Conservation (phyloP, 2,888 invertebrate species). For the Tachina fera region DNA sequence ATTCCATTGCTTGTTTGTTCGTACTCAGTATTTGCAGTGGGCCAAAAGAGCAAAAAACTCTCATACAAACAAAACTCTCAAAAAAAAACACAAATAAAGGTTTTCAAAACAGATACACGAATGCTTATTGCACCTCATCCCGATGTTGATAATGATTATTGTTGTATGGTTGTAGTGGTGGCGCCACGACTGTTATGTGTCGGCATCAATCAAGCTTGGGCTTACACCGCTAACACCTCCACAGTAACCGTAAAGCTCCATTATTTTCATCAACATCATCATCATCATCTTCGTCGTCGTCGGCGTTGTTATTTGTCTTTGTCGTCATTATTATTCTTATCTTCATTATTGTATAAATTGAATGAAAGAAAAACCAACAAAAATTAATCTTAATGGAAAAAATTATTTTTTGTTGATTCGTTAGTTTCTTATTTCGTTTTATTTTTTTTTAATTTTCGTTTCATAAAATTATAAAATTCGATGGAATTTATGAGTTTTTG, state of each 20-base stretch:
- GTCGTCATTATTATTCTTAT: slow-evolving; percentile 35
- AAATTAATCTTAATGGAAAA: slow-evolving; percentile 12
- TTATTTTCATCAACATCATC: slow-evolving; percentile 49
- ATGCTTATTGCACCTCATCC: slow-evolving; percentile 24
- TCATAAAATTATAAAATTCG: not conserved
- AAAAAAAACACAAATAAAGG: slow-evolving; percentile 11
- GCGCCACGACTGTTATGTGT: slow-evolving; percentile 68
- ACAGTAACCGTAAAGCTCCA: slow-evolving; percentile 66
- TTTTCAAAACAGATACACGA: not conserved
- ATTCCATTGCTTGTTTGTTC: slow-evolving; percentile 17
- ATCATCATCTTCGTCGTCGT: slow-evolving; percentile 18
- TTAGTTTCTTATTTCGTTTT: not conserved
- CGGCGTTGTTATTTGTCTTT: slow-evolving; percentile 15
- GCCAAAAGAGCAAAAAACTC: slow-evolving; percentile 52
- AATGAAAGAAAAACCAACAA: slow-evolving; percentile 22
- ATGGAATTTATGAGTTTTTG: not conserved
- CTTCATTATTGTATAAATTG: slow-evolving; percentile 33
- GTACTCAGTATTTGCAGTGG: slow-evolving; percentile 22
- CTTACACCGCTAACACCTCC: slow-evolving; percentile 70
- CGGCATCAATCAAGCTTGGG: slow-evolving; percentile 70
- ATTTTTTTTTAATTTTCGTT: not conserved
- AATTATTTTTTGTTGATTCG: not conserved
- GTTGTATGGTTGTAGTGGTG: slow-evolving; percentile 64
- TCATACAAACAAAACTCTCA: slow-evolving; percentile 24
- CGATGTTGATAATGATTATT: not conserved